Evolutionary conservation across 2,888 invertebrate genomes (phyloP).

Genomic region (Plusia festucae): DNA sequence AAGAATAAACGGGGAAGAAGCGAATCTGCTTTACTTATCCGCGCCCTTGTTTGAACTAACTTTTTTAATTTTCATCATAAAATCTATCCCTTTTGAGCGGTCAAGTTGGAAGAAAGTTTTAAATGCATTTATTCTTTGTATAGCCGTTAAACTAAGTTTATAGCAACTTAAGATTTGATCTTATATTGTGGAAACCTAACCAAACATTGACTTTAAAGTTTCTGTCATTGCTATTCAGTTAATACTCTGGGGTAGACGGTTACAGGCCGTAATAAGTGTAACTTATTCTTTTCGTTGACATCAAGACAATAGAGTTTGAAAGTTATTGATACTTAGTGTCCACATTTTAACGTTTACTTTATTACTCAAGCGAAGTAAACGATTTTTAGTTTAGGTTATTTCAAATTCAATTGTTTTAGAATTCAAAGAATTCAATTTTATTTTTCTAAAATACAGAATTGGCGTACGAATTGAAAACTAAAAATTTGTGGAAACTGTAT

Average conservation of each 20-base stretch:
- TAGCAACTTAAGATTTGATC: constrained; percentile 39
- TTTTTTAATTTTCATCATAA: constrained; percentile 80
- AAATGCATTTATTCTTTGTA: constrained; percentile 66
- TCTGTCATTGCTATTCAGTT: constrained; percentile 36
- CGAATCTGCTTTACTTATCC: constrained; percentile 58
- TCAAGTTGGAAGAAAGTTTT: constrained; percentile 71
- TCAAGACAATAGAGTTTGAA: constrained; percentile 37
- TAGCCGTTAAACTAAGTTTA: constrained; percentile 48
- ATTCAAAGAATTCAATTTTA: no score
- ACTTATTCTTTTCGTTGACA: constrained; percentile 31
- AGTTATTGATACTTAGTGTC: neutral
- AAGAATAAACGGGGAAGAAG: constrained; percentile 49
- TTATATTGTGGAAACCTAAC: constrained; percentile 44
- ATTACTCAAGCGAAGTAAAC: neutral
- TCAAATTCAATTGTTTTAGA: no score
- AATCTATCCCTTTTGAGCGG: constrained; percentile 71
- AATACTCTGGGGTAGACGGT: constrained; percentile 24
- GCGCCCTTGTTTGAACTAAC: constrained; percentile 74
- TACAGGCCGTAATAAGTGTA: constrained; percentile 25
- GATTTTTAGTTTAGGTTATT: neutral
- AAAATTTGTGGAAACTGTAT: no score
- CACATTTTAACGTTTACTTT: constrained; percentile 17
- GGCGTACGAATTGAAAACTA: no score
- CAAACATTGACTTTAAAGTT: constrained; percentile 52
- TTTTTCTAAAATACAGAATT: no score